Percentiles rank a stretch among this genome's conserved stretches.
Evolutionary conservation across 2,113 vertebrate species (phyloP).

Genomic region (Reinhardtius hippoglossoides): DNA sequence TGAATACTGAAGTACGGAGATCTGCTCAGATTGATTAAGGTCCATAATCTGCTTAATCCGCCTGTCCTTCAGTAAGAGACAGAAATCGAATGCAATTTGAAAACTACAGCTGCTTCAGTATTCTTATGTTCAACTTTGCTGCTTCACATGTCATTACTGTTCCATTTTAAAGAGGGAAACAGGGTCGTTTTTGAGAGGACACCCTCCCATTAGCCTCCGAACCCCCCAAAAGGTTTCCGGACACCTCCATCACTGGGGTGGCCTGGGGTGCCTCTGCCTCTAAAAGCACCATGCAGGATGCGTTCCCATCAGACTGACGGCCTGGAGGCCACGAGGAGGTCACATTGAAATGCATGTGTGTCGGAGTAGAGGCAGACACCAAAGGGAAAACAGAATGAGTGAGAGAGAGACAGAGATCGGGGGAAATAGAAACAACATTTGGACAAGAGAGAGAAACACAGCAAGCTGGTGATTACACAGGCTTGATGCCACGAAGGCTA

Average conservation of each 20-base stretch:
- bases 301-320: slow-evolving; percentile 50
- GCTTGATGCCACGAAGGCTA: slow-evolving; percentile 18
- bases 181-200: slow-evolving; percentile 35
- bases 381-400: slow-evolving; percentile 1
- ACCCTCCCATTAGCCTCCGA: slow-evolving; percentile 32
- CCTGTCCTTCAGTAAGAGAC: not conserved
- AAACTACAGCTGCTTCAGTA: not conserved
- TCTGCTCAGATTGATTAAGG: not conserved
- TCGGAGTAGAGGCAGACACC: slow-evolving; percentile 24
- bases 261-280: slow-evolving; percentile 56
- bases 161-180: slow-evolving; percentile 3
- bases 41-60: not conserved
- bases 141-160: slow-evolving; percentile 16
- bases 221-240: slow-evolving; percentile 46
- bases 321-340: slow-evolving; percentile 61
- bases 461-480: not conserved
- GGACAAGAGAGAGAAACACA: not conserved
- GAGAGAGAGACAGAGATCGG: not conserved
- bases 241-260: slow-evolving; percentile 67
- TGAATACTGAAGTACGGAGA: not conserved
- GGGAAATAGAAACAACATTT: not conserved
- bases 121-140: slow-evolving; percentile 1
- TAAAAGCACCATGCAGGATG: slow-evolving; percentile 68
- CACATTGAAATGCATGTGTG: slow-evolving; percentile 67
- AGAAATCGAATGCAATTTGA: not conserved